These are phyloP conservation scores for Tarsius wallacei DNA, from an alignment of 2,797 vertebrate species.

Conservation along the genomic window DNA sequence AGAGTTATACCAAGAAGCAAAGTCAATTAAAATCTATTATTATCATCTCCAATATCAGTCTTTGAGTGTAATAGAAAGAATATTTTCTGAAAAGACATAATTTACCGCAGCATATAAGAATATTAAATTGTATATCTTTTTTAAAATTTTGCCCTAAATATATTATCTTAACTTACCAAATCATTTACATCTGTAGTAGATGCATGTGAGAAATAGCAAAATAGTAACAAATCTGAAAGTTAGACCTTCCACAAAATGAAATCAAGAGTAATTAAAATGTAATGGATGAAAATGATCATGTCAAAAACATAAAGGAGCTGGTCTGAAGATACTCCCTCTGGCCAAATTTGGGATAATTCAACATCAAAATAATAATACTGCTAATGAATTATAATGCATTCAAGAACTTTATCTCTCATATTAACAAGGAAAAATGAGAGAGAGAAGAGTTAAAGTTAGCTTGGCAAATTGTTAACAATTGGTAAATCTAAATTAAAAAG, in stretches of 20 bases:
- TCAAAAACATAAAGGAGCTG: background rate
- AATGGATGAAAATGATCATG: background rate
- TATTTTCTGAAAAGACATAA: conserved; percentile 48
- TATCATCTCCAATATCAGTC: background rate
- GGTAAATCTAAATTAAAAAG: conserved; percentile 11
- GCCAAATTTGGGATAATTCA: conserved; percentile 22
- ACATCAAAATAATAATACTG: conserved; percentile 40
- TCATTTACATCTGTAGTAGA: background rate
- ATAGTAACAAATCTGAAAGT: background rate
- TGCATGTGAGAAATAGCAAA: background rate
- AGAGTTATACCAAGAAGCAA: conserved; percentile 38
- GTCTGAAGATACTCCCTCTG: background rate
- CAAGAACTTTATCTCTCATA: background rate
- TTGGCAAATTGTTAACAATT: conserved; percentile 50
- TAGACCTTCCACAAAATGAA: background rate
- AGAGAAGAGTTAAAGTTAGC: background rate
- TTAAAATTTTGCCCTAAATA: background rate
- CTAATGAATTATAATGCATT: conserved; percentile 6
- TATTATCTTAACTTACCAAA: conserved; percentile 45
- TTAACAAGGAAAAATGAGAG: background rate
- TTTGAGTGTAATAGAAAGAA: conserved; percentile 15
- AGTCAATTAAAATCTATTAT: background rate
- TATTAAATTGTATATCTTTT: background rate
- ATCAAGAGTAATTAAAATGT: conserved; percentile 44
- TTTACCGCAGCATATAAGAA: background rate